Conservation (phyloP, 2,113 vertebrate genomes). For the Mus spicilegus region DNA sequence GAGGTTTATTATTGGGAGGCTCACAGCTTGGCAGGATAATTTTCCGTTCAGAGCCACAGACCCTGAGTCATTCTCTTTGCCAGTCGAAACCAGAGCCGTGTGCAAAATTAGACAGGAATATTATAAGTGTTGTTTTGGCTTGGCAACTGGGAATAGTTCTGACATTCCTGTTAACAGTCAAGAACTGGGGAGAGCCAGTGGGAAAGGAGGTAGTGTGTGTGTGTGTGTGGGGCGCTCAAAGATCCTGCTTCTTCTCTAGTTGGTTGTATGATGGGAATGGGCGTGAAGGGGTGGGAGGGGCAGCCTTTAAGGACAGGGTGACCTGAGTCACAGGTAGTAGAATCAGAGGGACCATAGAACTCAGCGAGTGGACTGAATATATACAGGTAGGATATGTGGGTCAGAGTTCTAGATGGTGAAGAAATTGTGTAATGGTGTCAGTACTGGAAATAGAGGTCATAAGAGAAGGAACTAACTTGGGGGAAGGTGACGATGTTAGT, state of each 20-base stretch:
- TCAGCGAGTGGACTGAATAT: not conserved
- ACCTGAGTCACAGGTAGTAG: not conserved
- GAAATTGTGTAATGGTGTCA: not conserved
- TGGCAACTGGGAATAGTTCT: conserved; percentile 73
- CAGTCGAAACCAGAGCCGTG: conserved; percentile 77
- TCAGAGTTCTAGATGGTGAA: not conserved
- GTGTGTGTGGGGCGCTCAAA: not conserved
- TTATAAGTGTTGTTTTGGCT: conserved; percentile 70
- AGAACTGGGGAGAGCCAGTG: not conserved
- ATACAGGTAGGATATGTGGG: not conserved
- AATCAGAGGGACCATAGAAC: not conserved
- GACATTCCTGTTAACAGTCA: conserved; percentile 50
- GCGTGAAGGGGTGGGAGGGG: not conserved
- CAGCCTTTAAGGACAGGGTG: not conserved
- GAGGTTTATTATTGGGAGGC: conserved; percentile 57
- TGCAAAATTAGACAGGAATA: conserved; percentile 77
- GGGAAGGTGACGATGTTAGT: not conserved
- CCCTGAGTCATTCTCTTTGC: conserved; percentile 76
- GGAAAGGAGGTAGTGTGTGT: not conserved
- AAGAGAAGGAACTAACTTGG: not conserved
- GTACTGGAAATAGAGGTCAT: not conserved
- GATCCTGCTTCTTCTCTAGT: not conserved
- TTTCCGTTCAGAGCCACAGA: conserved; percentile 58
- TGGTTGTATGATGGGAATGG: not conserved
- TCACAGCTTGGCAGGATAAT: conserved; percentile 62